Base-by-base conservation (phyloP, 2,797 vertebrate genomes). In the Picus viridis region DNA sequence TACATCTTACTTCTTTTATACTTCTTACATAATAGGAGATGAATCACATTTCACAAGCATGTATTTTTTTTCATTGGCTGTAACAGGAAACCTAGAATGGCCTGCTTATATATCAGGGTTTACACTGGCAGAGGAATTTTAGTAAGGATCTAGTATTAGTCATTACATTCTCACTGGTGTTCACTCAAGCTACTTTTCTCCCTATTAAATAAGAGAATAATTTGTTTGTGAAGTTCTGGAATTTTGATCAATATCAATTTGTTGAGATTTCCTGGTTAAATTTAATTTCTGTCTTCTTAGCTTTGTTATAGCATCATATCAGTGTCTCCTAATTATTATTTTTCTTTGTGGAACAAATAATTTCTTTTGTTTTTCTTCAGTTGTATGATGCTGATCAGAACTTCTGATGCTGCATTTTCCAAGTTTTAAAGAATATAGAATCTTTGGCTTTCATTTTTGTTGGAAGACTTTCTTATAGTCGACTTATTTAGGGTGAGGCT, bases 191-290 rank as follows among this genome's bases (percentile, higher is more conserved):
- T 41, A 27, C 15, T 77, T 90, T 86, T 53, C 22, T 73, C 13
- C 6, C 14, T 61, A 24, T 61, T 78, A 92, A 68, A 73, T 10
- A 72, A 73, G 30, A 67, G 90, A 87, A 77, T 27, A 61, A 65
- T 76, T 91, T 54, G 5, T 84, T 85, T 85, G 9, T 26, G 9
- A 77, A 69, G 71, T 77, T 39, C 39, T 92, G 84, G n/a, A 76
- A 43, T 93, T 93, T 84, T 73, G 26, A 83, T 93, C 82, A 75
- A 73, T 93, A 93, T 27, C 4, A 88, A 54, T 86, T 91, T 92
- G 12, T 6, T 91, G 43, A 89, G 13, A 84, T 90, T 91, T 95
- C 78, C 67, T 90, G 18, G 27, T 72, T 86, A 82, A 88, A 96
- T 92, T 85, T 68, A 56, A 87, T 89, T 89, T 91, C 30, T 91